Evolutionary conservation across 2,797 vertebrate species (phyloP), one percentile per base, ranked within the genome.

Genomic region (Chrosomus eos): DNA sequence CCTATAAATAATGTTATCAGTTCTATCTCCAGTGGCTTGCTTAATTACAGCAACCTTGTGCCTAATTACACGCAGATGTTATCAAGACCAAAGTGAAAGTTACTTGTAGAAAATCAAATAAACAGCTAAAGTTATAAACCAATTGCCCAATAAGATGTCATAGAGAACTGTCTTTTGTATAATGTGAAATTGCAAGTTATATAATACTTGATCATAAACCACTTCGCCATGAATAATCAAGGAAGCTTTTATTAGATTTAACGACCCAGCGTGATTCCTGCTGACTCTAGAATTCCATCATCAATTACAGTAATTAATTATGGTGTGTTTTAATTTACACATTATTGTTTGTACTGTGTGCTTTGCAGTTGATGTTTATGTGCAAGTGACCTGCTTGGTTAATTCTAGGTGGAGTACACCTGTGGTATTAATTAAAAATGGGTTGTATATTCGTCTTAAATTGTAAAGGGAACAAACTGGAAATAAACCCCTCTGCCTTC

Each of bases 1-100:
- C 84, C 87, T 89, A 90, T 90, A 89, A 90, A 90, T 90, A 87
- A 90, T 89, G 82, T 88, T 89, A 90, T 90, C 88, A 89, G 85
- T 89, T 86, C 84, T 80, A 87, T 87, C 88, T 89, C 89, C 89
- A 89, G 87, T 89, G 89, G 88, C 81, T 88, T 53, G 64, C 88
- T 90, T 90, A 90, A 90, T 90, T 89, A 89, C 89, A 86, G 78
- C 87, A 89, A 88, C 87, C 87, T 88, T 88, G 87, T 87, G 85
- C 84, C 89, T 90, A 90, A 90, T 90, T 90, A 87, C 76, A 40
- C 71, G 36, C 89, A 90, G 88, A 90, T 90, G 88, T 88, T 89
- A 84, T 85, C 62, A 84, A 88, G 58, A 82, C 67, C 58, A 84
- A 85, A 88, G 64, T 14, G 26, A 87, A 88, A 88, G 72, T 89